Percentiles rank a stretch among this genome's conserved stretches.
phyloP scores from a whole-genome alignment of 1,140 invertebrate species.

The Papilio polytes region DNA sequence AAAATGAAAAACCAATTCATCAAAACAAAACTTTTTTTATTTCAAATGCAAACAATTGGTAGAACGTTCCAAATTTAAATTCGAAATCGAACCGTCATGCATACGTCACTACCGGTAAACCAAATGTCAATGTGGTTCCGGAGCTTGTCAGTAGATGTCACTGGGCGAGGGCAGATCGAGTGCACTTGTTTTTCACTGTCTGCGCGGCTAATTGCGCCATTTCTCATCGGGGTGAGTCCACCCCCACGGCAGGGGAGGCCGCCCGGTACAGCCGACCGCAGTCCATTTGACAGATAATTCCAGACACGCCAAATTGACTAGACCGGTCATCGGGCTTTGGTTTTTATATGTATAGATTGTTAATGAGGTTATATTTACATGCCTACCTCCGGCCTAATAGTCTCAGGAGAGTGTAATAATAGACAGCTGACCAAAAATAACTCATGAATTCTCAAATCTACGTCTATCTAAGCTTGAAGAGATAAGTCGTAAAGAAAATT shows the following conservation, averaged over 20 bases:
- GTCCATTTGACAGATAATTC: constrained; percentile 36
- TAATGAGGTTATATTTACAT: not conserved
- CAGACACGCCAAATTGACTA: constrained; percentile 20
- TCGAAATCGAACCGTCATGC: constrained; percentile 8
- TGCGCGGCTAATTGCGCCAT: constrained; percentile 76
- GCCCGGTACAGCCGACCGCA: constrained; percentile 23
- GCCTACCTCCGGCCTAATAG: not conserved
- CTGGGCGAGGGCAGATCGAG: constrained; percentile 60
- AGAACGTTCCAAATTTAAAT: not conserved
- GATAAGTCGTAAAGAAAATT: no score
- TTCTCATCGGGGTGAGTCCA: constrained; percentile 67
- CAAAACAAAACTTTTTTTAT: not conserved
- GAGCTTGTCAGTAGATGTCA: constrained; percentile 23
- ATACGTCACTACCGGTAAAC: not conserved
- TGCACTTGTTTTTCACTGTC: constrained; percentile 81
- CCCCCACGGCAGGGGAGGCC: constrained; percentile 20
- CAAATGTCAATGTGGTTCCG: not conserved
- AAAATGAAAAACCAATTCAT: not conserved
- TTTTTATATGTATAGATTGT: not conserved
- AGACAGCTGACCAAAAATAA: no score
- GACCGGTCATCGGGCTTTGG: constrained; percentile 1
- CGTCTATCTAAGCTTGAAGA: no score
- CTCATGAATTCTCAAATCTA: no score
- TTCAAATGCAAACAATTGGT: not conserved
- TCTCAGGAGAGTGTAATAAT: no score